Conservation (phyloP, 2,888 invertebrate species). For the Drosophila eohydei region DNA sequence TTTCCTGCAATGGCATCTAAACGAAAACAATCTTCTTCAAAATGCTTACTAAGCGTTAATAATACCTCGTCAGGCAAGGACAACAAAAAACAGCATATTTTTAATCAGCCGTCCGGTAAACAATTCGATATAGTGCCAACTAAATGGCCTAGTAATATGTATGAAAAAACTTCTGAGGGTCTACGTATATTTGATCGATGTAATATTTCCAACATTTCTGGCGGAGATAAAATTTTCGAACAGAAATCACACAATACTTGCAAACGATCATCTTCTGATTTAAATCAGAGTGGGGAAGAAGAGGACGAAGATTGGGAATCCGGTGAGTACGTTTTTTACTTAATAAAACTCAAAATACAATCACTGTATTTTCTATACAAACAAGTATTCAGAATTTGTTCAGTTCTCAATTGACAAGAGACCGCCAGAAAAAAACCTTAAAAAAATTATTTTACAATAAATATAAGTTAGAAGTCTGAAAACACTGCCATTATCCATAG, state of each 20-base stretch:
- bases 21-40: slow-evolving; percentile 70
- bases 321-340: slow-evolving; percentile 83
- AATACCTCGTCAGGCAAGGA: slow-evolving; percentile 66
- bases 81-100: slow-evolving; percentile 68
- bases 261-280: slow-evolving; percentile 68
- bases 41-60: slow-evolving; percentile 58
- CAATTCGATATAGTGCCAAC: slow-evolving; percentile 52
- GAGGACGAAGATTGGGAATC: slow-evolving; percentile 85
- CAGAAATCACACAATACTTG: slow-evolving; percentile 78
- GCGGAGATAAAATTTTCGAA: slow-evolving; percentile 66
- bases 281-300: slow-evolving; percentile 62
- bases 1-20: slow-evolving; percentile 65
- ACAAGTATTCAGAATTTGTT: no score
- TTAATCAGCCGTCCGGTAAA: slow-evolving; percentile 68
- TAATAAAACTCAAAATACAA: slow-evolving; percentile 64
- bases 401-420: no score
- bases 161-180: slow-evolving; percentile 62
- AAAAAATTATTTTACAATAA: no score
- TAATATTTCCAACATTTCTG: slow-evolving; percentile 67
- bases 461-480: no score
- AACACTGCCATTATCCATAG: no score
- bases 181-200: slow-evolving; percentile 70
- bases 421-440: no score
- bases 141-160: slow-evolving; percentile 61
- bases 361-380: slow-evolving; percentile 1